Base-by-base conservation (phyloP, 1,140 invertebrate genomes). In the Sinonovacula constricta region DNA sequence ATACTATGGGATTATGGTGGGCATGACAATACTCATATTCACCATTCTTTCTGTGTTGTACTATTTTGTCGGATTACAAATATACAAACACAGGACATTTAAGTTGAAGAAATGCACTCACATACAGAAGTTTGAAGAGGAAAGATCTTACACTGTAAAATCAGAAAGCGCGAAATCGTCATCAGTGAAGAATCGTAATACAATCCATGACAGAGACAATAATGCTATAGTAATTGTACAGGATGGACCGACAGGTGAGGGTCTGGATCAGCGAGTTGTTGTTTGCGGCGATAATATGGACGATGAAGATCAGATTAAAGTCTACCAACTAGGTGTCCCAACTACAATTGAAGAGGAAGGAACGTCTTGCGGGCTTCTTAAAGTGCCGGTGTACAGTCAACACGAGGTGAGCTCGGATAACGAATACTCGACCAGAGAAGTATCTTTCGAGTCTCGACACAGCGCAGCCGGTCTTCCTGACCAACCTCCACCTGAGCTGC, bases 81-180 rank as follows among this genome's bases (percentile, higher is more conserved):
- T 77, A 15, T 77, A 77, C 34, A 67, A 24, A 28, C 74, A 77
- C 31, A 59, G 62, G 12, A 57, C 34, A 31, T 77, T 77, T 14
- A 67, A 66, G 30, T 14, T 45, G 7, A 63, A 33, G 39, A 74
- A n/a, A 2, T 45, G 39, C 18, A 45, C 7, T 18, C 39, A 45
- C 18, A 18, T 45, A 10, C 39, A 45, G 18, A 45, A 45, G 39
- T 45, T 45, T 45, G 39, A 45, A 18, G 39, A 45, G 18, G 39
- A 45, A 45, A 18, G 39, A 18, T 45, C 39, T 10, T 45, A 45
- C 18, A 45, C 39, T 18, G 39, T 45, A 10, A 45, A 45, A 18
- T 45, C 39, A 45, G 39, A 45, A 45, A 45, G 39, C 18, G 39
- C 7, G 7, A 45, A 45, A 18, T 7, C 7, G 7, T 10, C 39